Evolutionary conservation across 2,113 vertebrate genomes (phyloP).

Genomic region (Serilophus lunatus): DNA sequence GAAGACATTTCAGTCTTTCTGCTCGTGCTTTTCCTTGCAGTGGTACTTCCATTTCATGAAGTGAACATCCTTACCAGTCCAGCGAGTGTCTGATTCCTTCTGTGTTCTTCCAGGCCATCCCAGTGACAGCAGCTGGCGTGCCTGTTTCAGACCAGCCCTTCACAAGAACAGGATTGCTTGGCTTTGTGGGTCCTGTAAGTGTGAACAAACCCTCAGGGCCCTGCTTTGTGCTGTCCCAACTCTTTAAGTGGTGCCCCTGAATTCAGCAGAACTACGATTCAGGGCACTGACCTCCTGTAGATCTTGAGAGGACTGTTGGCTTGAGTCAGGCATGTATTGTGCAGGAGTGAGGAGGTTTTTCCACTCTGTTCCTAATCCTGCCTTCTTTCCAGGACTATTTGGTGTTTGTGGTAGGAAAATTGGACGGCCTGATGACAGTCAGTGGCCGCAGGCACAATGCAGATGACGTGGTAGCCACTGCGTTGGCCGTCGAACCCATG

Average conservation of each 20-base stretch:
- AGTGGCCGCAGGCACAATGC: conserved; percentile 89
- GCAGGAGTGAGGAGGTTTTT: not conserved
- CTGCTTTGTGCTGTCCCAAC: not conserved
- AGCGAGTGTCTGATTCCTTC: not conserved
- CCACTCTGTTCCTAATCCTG: not conserved
- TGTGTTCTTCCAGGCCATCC: conserved; percentile 77
- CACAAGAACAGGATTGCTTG: conserved; percentile 89
- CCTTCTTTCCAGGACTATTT: conserved; percentile 80
- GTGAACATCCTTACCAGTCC: not conserved
- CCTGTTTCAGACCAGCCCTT: conserved; percentile 84
- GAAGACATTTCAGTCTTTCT: not conserved
- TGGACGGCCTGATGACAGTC: conserved; percentile 92
- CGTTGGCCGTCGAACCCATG: conserved; percentile 92
- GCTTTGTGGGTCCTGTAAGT: conserved; percentile 92
- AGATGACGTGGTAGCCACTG: conserved; percentile 91
- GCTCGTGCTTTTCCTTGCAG: not conserved
- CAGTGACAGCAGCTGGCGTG: conserved; percentile 76
- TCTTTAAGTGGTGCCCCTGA: not conserved
- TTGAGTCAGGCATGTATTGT: not conserved
- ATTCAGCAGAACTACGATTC: not conserved
- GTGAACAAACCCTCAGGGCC: not conserved
- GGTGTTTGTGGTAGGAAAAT: conserved; percentile 90
- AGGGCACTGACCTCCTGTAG: not conserved
- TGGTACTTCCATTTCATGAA: not conserved
- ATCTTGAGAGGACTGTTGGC: not conserved